Percentiles rank a stretch among this genome's conserved stretches.
phyloP scores from a whole-genome alignment of 2,797 vertebrate genomes.

The Pogonophryne albipinna region DNA sequence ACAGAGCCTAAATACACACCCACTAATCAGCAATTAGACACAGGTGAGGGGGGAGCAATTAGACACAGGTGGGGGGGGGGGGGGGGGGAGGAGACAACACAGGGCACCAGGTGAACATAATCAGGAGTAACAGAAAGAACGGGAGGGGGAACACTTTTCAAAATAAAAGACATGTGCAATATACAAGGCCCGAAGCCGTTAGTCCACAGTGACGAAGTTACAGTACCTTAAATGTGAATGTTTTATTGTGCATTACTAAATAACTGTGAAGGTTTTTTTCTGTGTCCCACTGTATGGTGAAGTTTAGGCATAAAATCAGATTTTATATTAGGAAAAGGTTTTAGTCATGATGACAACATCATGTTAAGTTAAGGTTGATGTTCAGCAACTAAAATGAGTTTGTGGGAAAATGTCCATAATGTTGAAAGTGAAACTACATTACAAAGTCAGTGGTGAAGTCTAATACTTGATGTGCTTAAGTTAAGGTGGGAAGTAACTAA shows the following conservation, averaged over 20 bases:
- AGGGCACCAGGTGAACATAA: no score
- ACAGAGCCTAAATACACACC: no score
- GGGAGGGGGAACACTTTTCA: no score
- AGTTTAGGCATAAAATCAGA: neutral
- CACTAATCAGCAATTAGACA: no score
- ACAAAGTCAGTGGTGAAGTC: neutral
- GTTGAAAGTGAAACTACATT: neutral
- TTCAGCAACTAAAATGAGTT: neutral
- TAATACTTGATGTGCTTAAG: neutral
- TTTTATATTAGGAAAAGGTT: neutral
- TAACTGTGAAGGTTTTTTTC: neutral
- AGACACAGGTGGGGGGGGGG: no score
- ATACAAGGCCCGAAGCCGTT: no score
- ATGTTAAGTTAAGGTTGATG: neutral
- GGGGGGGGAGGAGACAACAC: no score
- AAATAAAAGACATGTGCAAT: no score
- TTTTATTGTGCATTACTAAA: neutral
- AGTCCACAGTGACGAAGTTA: no score
- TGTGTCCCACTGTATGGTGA: neutral
- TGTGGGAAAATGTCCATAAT: neutral
- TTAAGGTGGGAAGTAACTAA: no score
- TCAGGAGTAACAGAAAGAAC: no score
- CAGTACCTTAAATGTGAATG: neutral
- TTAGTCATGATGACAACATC: neutral
- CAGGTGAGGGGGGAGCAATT: no score